Conservation (phyloP, 1,140 invertebrate genomes). For the Melipona quadrifasciata region DNA sequence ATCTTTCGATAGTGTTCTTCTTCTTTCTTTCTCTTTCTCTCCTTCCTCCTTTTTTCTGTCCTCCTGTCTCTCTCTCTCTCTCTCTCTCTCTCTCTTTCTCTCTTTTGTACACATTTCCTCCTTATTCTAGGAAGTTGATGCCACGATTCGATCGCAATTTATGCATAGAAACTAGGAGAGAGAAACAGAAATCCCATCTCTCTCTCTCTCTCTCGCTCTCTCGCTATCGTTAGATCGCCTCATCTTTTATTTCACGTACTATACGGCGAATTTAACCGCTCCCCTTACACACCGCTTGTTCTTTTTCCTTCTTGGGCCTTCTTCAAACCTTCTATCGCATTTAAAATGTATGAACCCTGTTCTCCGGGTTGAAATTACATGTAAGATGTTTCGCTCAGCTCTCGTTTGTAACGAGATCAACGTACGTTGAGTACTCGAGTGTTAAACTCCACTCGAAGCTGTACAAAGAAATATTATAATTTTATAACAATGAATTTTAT, state of each 20-base stretch:
- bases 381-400: neutral
- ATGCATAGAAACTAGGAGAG: constrained; percentile 61
- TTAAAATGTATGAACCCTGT: constrained; percentile 11
- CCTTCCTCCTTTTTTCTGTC: neutral
- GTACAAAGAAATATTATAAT: neutral
- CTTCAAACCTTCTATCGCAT: neutral
- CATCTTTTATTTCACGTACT: constrained; percentile 10
- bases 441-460: neutral
- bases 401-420: neutral
- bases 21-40: neutral
- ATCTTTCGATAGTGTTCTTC: neutral
- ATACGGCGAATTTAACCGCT: neutral
- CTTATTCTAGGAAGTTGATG: constrained; percentile 20
- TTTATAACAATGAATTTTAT: neutral
- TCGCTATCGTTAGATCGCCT: neutral
- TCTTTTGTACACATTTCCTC: neutral
- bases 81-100: too few relatives aligned
- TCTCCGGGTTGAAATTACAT: neutral
- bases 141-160: constrained; percentile 46
- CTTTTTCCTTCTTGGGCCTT: neutral
- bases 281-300: constrained; percentile 15
- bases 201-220: neutral
- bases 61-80: neutral
- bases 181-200: constrained; percentile 55
- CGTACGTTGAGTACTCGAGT: neutral